These are phyloP conservation scores for Branchipolynoe longqiensis DNA, from an alignment of 2,888 invertebrate genomes.

Conservation along the genomic window DNA sequence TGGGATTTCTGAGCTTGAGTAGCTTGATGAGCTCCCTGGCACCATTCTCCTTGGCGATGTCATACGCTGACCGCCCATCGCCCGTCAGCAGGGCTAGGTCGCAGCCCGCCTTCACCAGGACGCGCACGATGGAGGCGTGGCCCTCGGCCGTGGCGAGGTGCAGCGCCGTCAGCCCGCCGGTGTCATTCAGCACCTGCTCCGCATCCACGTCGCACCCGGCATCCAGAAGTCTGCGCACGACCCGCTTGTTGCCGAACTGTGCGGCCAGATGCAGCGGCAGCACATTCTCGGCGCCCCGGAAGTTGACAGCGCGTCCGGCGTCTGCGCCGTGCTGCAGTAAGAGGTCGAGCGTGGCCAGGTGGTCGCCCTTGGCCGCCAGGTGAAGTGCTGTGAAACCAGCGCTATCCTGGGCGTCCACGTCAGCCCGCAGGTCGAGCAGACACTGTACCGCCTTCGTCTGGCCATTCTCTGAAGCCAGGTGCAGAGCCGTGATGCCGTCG, in stretches of 20 bases:
- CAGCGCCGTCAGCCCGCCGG: slow-evolving; percentile 64
- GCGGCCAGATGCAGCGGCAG: slow-evolving; percentile 66
- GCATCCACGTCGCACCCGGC: slow-evolving; percentile 64
- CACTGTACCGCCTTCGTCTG: slow-evolving; percentile 68
- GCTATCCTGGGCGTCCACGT: slow-evolving; percentile 71
- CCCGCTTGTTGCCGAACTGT: slow-evolving; percentile 63
- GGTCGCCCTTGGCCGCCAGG: slow-evolving; percentile 67
- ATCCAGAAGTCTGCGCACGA: slow-evolving; percentile 62
- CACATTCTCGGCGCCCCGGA: slow-evolving; percentile 63
- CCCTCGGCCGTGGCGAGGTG: slow-evolving; percentile 66
- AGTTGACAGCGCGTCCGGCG: slow-evolving; percentile 64
- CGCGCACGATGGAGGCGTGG: slow-evolving; percentile 60
- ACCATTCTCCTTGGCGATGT: slow-evolving; percentile 63
- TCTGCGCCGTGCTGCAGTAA: slow-evolving; percentile 72
- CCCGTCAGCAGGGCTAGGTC: slow-evolving; percentile 60
- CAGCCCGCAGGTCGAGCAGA: slow-evolving; percentile 70
- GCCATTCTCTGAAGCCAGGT: slow-evolving; percentile 68
- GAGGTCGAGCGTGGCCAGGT: slow-evolving; percentile 65
- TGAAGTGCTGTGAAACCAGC: slow-evolving; percentile 70
- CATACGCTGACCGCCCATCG: slow-evolving; percentile 64
- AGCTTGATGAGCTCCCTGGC: slow-evolving; percentile 55
- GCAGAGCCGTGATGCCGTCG: slow-evolving; percentile 66
- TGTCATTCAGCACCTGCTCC: slow-evolving; percentile 64
- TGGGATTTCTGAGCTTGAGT: slow-evolving; percentile 55
- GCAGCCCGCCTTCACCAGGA: slow-evolving; percentile 63